Base-by-base conservation (phyloP, 2,113 vertebrate species). In the Triplophysa tibetana region DNA sequence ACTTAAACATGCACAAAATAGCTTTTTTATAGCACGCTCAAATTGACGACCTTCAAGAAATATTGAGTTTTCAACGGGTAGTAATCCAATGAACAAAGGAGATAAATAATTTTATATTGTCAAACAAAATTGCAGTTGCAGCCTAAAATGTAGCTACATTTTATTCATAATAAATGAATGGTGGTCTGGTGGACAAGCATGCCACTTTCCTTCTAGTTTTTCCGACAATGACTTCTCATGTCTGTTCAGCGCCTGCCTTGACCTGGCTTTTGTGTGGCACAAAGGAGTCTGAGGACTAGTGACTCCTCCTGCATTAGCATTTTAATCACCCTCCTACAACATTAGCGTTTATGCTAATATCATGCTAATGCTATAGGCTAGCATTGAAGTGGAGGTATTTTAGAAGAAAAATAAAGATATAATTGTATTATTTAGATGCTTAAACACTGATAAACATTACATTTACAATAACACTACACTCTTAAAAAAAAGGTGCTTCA, bases 221-320 rank as follows among this genome's bases (percentile, higher is more conserved):
- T 84, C 65, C 81, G 72, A 86, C 83, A 88, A 81, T 90, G 82
- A 77, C 68, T 80, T 85, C 81, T 68, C 65, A 70, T 78, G 78
- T 81, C 81, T 75, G 74, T 76, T 24, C 78, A 83, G 75, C 38
- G 81, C 13, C n/a, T 82, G 33, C 13, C 50, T 75, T 88, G 89
- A 89, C 91, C 90, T 81, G 83, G 65, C 87, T 85, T 89, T 91
- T 91, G 88, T 90, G 85, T 72, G n/a, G 70, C 74, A 88, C 87
- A 90, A 90, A 90, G 86, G 80, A 9, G 85, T 83, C 43, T 88
- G 66, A 82, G 86, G 87, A 86, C 85, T 76, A 11, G 75, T 79
- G 75, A 41, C 84, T 83, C 84, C 56, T 72, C 81, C 29, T 2
- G 65, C 66, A 89, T 91, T 89, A 82, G 86, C 88, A 90, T 90